Evolutionary conservation across 2,888 invertebrate genomes (phyloP).

Genomic region (Cantharis rufa): DNA sequence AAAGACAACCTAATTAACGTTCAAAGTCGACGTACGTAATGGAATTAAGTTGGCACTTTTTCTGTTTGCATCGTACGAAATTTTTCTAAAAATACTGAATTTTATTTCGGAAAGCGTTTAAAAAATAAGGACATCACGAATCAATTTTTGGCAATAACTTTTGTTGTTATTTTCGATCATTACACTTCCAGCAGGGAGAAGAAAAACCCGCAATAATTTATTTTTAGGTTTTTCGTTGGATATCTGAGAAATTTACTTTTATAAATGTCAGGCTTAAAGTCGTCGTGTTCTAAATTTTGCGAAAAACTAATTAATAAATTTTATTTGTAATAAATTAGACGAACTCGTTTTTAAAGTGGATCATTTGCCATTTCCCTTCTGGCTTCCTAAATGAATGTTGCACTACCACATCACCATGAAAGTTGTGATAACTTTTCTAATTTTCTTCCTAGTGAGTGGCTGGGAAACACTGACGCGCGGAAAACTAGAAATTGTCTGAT

Average conservation of each 20-base stretch:
- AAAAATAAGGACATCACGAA: not conserved
- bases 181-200: conserved; percentile 3
- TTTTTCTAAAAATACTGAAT: not conserved
- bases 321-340: not conserved
- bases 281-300: not conserved
- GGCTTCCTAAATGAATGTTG: not conserved
- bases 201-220: conserved; percentile 4
- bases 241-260: not conserved
- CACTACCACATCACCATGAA: not conserved
- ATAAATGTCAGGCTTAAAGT: not conserved
- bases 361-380: not conserved
- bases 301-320: not conserved
- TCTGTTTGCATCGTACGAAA: not conserved
- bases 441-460: not conserved
- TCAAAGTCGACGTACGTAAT: not conserved
- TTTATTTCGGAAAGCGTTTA: not conserved
- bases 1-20: not conserved
- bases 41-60: not conserved
- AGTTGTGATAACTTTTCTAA: not conserved
- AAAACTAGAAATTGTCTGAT: not conserved
- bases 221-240: not conserved
- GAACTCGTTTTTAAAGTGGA: not conserved
- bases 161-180: conserved; percentile 21
- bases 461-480: not conserved
- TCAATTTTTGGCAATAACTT: conserved; percentile 13